These are phyloP conservation scores for Sisor rabdophorus DNA, from an alignment of 2,113 vertebrate species.

Conservation along the genomic window DNA sequence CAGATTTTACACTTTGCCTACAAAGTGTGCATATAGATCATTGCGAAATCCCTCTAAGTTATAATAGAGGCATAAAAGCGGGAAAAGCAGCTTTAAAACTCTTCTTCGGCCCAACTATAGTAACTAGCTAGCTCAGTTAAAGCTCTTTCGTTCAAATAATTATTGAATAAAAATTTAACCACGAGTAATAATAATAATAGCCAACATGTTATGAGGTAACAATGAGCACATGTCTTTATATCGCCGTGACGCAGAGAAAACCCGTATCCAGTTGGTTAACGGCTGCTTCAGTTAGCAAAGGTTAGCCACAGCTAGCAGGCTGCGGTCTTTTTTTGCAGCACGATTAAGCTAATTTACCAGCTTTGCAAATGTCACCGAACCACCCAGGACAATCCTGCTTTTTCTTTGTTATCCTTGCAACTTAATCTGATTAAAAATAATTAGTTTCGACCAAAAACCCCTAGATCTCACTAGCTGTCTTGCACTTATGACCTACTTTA, in stretches of 20 bases:
- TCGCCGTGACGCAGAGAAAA: neutral
- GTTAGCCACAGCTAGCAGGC: constrained; percentile 1
- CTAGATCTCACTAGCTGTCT: constrained; percentile 10
- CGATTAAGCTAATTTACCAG: constrained; percentile 1
- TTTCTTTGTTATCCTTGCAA: neutral
- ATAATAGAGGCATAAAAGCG: neutral
- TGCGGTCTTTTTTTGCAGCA: neutral
- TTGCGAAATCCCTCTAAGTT: neutral
- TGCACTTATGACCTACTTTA: constrained; percentile 54
- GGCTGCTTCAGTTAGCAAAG: neutral
- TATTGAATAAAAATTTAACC: neutral
- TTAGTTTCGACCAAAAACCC: neutral
- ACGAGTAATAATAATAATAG: neutral
- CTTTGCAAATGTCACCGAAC: constrained; percentile 15
- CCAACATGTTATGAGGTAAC: neutral
- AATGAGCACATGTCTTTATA: too few relatives aligned
- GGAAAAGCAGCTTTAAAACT: neutral
- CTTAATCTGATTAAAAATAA: neutral
- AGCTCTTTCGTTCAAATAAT: neutral
- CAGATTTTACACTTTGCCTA: neutral
- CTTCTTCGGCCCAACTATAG: constrained; percentile 3
- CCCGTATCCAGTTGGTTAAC: too few relatives aligned
- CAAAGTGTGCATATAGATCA: neutral
- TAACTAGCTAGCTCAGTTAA: constrained; percentile 3
- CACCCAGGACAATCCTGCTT: neutral